Evolutionary conservation across 2,113 vertebrate species (phyloP).

Genomic region (Campylomormyrus numenius): DNA sequence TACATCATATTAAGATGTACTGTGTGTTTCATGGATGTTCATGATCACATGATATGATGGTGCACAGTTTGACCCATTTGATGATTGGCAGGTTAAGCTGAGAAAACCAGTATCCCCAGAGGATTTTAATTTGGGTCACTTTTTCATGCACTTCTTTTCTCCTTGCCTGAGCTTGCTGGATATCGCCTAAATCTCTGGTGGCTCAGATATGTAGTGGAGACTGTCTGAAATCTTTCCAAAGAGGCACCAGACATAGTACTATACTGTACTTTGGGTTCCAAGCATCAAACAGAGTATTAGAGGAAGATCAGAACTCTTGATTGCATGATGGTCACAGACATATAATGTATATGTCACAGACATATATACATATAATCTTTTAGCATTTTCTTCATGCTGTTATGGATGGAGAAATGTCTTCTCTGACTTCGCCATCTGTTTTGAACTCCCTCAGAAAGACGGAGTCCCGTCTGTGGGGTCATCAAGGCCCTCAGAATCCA

Average conservation of each 20-base stretch:
- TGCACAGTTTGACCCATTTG: conserved; percentile 17
- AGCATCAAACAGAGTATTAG: conserved; percentile 33
- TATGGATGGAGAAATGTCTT: conserved; percentile 45
- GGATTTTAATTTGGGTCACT: conserved; percentile 18
- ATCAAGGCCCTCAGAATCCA: conserved; percentile 49
- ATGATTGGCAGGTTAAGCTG: conserved; percentile 12
- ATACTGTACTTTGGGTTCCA: conserved; percentile 45
- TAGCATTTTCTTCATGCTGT: conserved; percentile 33
- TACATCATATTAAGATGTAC: background rate
- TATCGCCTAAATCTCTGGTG: conserved; percentile 49
- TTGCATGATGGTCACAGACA: conserved; percentile 38
- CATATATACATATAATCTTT: conserved; percentile 25
- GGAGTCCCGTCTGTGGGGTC: conserved; percentile 43
- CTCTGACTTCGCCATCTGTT: conserved; percentile 66
- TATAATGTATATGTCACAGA: no score
- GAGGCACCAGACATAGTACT: conserved; percentile 55
- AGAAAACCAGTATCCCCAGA: conserved; percentile 21
- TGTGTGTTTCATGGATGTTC: background rate
- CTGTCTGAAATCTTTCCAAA: conserved; percentile 56
- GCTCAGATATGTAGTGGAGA: conserved; percentile 36
- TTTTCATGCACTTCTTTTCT: conserved; percentile 14
- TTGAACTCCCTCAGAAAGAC: conserved; percentile 52
- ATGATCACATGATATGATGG: conserved; percentile 8
- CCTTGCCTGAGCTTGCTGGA: conserved; percentile 39
- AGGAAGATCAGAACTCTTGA: conserved; percentile 37